Evolutionary conservation across 2,797 vertebrate genomes (phyloP), one percentile per base, ranked within the genome.

Genomic region (Halcyon leucocephala): DNA sequence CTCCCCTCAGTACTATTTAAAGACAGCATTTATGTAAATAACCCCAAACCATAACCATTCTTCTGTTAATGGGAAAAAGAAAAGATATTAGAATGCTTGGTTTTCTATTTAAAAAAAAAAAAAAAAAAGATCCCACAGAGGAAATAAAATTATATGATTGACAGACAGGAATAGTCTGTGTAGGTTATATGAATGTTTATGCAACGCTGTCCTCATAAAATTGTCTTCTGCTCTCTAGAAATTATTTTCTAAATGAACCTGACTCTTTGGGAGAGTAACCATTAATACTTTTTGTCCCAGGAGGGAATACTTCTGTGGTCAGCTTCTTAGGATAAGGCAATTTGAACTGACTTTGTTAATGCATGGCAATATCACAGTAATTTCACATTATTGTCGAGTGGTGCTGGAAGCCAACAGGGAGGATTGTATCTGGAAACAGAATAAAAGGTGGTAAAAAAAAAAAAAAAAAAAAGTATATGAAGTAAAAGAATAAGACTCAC

Each of bases 211-310:
- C 41, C 21, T 94, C 28, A 62, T 49, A 64, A 55, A 76, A 62
- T 37, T 44, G 44, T 90, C 65, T 77, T 70, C 35, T 88, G 37
- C 62, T 82, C 25, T 86, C 14, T 62, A 71, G 41, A 82, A n/a
- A 37, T 52, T n/a, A 9, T 66, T 91, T 51, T 49, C 21, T 90
- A 46, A 19, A 94, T 52, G 48, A 87, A 51, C 48, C 54, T 71
- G 62, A 42, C 35, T 86, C 46, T 81, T 88, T 76, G 41, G 16
- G 28, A 89, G 26, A 73, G 16, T 78, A 90, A 18, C 31, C 81
- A 60, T 94, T 93, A 95, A 93, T 89, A 64, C 25, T 96, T 96
- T 41, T 67, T 89, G 6, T 93, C 41, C 80, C 58, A 73, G 5
- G 37, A 94, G 46, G 57, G n/a, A 83, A 79, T 90, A 19, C 5